A percentile compares a stretch with the other conserved stretches of the same genome.
These are phyloP conservation scores for Merodon equestris DNA, from an alignment of 2,888 invertebrate species.

Conservation along the genomic window DNA sequence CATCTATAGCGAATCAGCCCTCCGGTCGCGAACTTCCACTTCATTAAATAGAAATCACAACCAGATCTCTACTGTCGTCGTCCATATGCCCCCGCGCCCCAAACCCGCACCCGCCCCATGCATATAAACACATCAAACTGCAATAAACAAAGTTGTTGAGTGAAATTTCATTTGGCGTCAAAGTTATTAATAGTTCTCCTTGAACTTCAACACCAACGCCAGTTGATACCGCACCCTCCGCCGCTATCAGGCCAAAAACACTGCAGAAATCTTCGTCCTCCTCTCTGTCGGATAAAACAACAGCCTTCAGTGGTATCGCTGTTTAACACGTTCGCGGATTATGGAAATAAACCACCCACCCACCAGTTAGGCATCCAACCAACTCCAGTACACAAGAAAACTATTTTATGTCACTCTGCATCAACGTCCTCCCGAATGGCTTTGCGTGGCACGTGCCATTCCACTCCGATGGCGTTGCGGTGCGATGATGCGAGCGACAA, in stretches of 20 bases:
- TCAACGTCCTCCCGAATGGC: slow-evolving; percentile 41
- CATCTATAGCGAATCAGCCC: too few species aligned
- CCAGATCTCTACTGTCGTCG: neutral
- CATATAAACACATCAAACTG: slow-evolving; percentile 27
- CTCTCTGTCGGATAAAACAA: slow-evolving; percentile 35
- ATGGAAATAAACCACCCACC: slow-evolving; percentile 63
- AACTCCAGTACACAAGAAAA: slow-evolving; percentile 36
- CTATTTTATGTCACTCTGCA: slow-evolving; percentile 64
- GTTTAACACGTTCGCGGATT: slow-evolving; percentile 62
- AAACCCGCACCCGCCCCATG: neutral
- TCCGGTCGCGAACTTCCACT: slow-evolving; percentile 5
- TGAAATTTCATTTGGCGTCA: slow-evolving; percentile 49
- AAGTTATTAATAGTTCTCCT: slow-evolving; percentile 61
- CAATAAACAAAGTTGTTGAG: slow-evolving; percentile 50
- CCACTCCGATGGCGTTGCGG: slow-evolving; percentile 16
- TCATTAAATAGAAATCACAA: slow-evolving; percentile 21
- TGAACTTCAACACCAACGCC: slow-evolving; percentile 49
- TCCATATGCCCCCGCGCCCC: too few species aligned
- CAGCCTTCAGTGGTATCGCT: slow-evolving; percentile 30
- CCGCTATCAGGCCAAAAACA: slow-evolving; percentile 51
- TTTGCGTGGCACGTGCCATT: slow-evolving; percentile 58
- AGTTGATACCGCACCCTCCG: too few species aligned
- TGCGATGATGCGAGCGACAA: slow-evolving; percentile 49
- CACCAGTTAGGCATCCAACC: neutral
- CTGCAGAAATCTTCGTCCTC: slow-evolving; percentile 1